Evolutionary conservation across 2,797 vertebrate genomes (phyloP).

Genomic region (Sebastes glaucus): DNA sequence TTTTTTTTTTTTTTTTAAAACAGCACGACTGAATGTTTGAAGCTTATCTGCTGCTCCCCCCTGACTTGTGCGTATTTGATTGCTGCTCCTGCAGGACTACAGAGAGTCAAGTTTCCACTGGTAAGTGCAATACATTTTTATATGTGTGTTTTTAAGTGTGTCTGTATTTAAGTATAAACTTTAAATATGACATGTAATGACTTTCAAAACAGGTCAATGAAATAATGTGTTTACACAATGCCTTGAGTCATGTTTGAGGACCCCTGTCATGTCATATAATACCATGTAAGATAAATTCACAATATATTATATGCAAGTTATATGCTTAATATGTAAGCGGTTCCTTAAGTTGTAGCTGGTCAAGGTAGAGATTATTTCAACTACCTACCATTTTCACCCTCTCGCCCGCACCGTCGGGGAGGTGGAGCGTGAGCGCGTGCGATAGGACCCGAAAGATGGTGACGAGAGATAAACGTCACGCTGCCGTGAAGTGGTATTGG

Average conservation of each 20-base stretch:
- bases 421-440: no score
- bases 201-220: neutral
- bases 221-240: neutral
- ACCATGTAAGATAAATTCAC: neutral
- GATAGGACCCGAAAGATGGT: no score
- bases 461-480: no score
- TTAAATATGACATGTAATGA: neutral
- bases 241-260: neutral
- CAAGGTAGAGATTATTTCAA: neutral
- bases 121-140: constrained; percentile 2
- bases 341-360: neutral
- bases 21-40: neutral
- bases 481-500: no score
- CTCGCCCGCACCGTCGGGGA: no score
- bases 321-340: neutral
- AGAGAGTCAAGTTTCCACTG: neutral
- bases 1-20: no score
- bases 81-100: neutral
- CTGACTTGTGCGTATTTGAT: neutral
- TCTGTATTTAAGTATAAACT: neutral
- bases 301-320: neutral
- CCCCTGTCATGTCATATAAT: neutral
- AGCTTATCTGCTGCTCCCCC: neutral
- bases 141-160: neutral
- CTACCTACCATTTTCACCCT: no score